A percentile compares a stretch with the other conserved stretches of the same genome.
These are phyloP conservation scores for Copidosoma aretas DNA, from an alignment of 2,888 invertebrate species.

Conservation along the genomic window DNA sequence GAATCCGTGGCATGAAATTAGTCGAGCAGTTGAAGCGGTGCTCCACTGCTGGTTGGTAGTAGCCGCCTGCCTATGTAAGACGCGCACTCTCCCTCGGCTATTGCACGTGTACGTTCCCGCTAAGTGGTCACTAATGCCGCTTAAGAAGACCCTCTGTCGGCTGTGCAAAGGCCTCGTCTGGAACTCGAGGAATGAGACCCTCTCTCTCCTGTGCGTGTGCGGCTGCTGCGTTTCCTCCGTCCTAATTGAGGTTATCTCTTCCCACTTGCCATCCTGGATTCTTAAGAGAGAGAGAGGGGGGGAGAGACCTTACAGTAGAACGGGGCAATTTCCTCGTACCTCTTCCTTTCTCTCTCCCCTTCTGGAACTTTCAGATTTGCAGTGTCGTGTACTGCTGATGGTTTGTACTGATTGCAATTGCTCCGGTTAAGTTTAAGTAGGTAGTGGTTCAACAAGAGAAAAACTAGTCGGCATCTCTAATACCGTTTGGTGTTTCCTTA, in stretches of 20 bases:
- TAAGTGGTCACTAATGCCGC: conserved; percentile 56
- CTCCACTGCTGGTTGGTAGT: too few species aligned
- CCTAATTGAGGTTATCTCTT: conserved; percentile 47
- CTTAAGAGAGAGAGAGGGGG: neutral
- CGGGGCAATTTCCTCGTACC: neutral
- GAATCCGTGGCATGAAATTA: conserved; percentile 38
- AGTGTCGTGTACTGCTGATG: neutral
- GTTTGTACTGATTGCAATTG: conserved; percentile 29
- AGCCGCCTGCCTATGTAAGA: too few species aligned
- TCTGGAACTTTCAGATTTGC: too few species aligned
- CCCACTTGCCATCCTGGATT: neutral
- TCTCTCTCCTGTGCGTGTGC: neutral
- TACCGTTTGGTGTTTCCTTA: too few species aligned
- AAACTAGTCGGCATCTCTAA: neutral
- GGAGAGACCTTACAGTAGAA: neutral
- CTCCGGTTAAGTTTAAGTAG: conserved; percentile 17
- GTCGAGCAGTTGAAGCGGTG: conserved; percentile 21
- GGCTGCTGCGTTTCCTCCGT: conserved; percentile 51
- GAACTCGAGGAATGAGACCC: conserved; percentile 50
- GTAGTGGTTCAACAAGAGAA: neutral
- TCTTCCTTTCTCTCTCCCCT: neutral
- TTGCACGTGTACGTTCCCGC: conserved; percentile 7
- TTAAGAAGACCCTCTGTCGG: conserved; percentile 52
- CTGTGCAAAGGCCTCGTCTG: conserved; percentile 25
- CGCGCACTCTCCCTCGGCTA: neutral